Conservation (phyloP, 1,140 invertebrate species). For the Papilio dardanus region DNA sequence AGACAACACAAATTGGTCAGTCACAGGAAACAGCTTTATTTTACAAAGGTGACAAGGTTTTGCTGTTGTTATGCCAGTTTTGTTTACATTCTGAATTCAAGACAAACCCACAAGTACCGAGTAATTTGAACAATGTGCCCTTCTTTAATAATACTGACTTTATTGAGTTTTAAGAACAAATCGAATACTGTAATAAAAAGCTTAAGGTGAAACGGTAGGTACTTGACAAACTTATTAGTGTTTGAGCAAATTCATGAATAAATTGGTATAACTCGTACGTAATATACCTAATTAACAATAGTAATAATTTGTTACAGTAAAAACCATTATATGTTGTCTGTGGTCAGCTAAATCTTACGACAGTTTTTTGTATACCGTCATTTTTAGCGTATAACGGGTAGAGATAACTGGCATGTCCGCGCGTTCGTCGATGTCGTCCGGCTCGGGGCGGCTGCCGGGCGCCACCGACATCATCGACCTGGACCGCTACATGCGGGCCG, state of each 20-base stretch:
- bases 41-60: constrained; percentile 7
- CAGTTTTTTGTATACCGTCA: not conserved
- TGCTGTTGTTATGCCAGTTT: not conserved
- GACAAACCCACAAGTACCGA: not conserved
- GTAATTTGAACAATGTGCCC: not conserved
- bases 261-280: too few relatives aligned
- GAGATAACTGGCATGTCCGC: constrained; percentile 43
- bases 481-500: constrained; percentile 67
- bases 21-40: constrained; percentile 4
- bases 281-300: not conserved
- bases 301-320: not conserved
- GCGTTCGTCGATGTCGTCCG: constrained; percentile 50
- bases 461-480: constrained; percentile 69
- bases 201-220: too few relatives aligned
- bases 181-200: too few relatives aligned
- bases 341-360: not conserved
- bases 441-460: constrained; percentile 39
- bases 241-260: not conserved
- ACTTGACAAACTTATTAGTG: not conserved
- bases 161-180: too few relatives aligned
- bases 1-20: constrained; percentile 11
- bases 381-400: constrained; percentile 6
- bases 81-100: not conserved
- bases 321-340: not conserved
- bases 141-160: not conserved